Evolutionary conservation across 2,113 vertebrate species (phyloP), one percentile per base, ranked within the genome.

Genomic region (Sebastes schlegelii): DNA sequence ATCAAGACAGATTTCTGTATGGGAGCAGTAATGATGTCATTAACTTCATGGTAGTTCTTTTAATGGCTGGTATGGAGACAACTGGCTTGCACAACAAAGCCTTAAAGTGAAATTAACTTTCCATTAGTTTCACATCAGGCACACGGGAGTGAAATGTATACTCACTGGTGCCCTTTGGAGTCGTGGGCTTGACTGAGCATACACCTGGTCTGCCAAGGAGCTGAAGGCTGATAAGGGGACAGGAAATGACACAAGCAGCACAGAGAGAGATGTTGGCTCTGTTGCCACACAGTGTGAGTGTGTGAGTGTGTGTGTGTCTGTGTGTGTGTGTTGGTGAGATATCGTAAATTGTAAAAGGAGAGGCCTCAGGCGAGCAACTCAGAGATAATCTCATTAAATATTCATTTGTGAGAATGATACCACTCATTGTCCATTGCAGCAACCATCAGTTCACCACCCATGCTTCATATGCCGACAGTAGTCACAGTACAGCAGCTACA

Each of bases 311-410:
- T 46, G 51, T 19, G 63, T 72, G 54, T 42, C 60, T 68, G 66
- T 26, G 26, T 34, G 26, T 34, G 76, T n/a, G 11, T 79, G 58
- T 72, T 21, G 48, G 42, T 21, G 26, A 40, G 5, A 26, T 19
- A 10, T 16, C 8, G 46, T 49, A 7, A 4, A 8, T 34, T 51
- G 73, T 84, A 54, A 79, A 49, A 43, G 19, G 19, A 64, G 45
- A 58, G 26, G 51, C 16, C 51, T 65, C 0, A 3, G 34, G 79
- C 26, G 26, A 34, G 26, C 26, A 34, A 34, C 26, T 34, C 26
- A 61, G 70, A 75, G 65, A 71, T 86, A 85, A 80, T 65, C 55
- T 86, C 42, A 89, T 92, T 89, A 87, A 71, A 84, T 64, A 86
- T 87, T 43, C 51, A 90, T 86, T 60, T 61, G 0, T 71, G 65